Evolutionary conservation across 2,888 invertebrate genomes (phyloP), one percentile per base, ranked within the genome.

Genomic region (Acheta domesticus): DNA sequence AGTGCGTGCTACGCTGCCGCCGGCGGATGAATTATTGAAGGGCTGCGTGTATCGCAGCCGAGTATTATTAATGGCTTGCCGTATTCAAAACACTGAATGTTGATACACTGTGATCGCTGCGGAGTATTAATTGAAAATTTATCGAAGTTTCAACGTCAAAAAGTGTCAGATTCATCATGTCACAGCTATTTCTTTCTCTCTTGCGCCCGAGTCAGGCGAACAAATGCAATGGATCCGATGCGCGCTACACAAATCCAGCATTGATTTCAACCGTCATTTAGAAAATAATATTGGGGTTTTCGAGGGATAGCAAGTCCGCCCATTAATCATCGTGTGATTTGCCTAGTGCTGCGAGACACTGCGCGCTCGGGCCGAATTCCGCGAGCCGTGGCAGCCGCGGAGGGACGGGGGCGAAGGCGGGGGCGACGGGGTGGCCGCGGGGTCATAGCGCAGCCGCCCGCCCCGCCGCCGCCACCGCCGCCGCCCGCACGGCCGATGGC

Each of bases 141-240:
- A 82, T 82, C 80, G 82, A 82, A 82, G 82, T 80, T 82, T 80
- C 79, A 79, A 80, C 79, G 80, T 82, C 82, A 81, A 82, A 82
- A 82, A 81, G 79, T 82, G 82, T 82, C 80, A 82, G 80, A 79
- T 79, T 79, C 79, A 82, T 82, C 80, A 80, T 77, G 78, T n/a
- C 76, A 48, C 20, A 23, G 49, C 49, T 75, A 49, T 79, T 79
- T 76, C 76, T 79, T 49, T 79, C 78, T 48, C 78, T 48, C 78
- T 78, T 74, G 77, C 74, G 19, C 21, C 75, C 75, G 21, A 75
- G 49, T 49, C 76, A 19, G 74, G 49, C 79, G 50, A 76, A 79
- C 62, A 75, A 76, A 76, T 79, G 79, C 79, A 75, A 48, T 76
- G 79, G 50, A 50, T 79, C 75, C 62, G 62, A 62, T 48, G 79